These are phyloP conservation scores for Eristalis intricaria DNA, from an alignment of 2,888 invertebrate species.

Conservation along the genomic window DNA sequence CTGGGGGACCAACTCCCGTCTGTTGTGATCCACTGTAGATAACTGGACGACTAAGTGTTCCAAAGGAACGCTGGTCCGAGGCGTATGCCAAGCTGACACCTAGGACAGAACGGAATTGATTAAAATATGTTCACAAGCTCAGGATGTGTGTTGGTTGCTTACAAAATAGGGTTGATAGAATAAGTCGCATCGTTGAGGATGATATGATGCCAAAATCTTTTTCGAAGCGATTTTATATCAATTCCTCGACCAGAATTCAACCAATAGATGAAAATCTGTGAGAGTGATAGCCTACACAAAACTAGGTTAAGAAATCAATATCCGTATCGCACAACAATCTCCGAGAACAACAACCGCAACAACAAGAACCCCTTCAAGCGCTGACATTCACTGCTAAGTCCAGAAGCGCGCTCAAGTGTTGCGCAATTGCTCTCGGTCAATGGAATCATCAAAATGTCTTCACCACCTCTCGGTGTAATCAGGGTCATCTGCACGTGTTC, in stretches of 20 bases:
- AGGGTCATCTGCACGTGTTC: conserved; percentile 31
- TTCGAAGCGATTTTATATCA: conserved; percentile 34
- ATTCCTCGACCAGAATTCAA: not conserved
- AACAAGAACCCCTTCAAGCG: not conserved
- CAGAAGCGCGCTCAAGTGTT: not conserved
- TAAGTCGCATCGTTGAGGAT: conserved; percentile 38
- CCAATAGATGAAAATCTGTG: conserved; percentile 36
- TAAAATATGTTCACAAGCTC: not conserved
- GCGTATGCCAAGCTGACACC: conserved; percentile 22
- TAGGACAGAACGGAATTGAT: not conserved
- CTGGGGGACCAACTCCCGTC: conserved; percentile 53
- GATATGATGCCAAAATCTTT: conserved; percentile 12
- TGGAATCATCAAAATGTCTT: conserved; percentile 50
- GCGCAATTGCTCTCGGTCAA: conserved; percentile 45
- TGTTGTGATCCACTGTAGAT: conserved; percentile 30
- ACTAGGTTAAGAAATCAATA: conserved; percentile 21
- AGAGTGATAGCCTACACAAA: not conserved
- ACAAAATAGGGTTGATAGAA: conserved; percentile 47
- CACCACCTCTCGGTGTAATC: conserved; percentile 8
- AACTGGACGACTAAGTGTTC: conserved; percentile 7
- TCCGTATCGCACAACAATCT: conserved; percentile 10
- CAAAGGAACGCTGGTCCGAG: conserved; percentile 31
- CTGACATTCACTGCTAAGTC: not conserved
- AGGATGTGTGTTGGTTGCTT: not conserved
- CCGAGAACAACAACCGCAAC: not conserved